Evolutionary conservation across 2,113 vertebrate genomes (phyloP).

Genomic region (Gavia stellata): DNA sequence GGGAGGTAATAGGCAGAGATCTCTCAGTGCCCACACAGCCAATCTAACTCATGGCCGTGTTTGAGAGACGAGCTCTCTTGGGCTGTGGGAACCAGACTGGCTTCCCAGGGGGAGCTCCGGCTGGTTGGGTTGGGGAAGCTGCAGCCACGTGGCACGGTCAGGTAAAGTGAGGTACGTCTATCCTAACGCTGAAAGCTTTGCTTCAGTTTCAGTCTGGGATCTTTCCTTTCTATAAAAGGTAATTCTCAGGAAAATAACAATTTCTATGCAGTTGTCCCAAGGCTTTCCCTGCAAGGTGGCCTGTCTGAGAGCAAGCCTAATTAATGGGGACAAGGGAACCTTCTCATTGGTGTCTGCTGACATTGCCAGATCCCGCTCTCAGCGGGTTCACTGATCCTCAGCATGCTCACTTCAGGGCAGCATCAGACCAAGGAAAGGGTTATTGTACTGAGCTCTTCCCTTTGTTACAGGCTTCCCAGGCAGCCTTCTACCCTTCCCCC

Average conservation of each 20-base stretch:
- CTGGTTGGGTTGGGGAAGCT: background rate
- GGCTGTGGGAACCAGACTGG: background rate
- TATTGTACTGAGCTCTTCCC: background rate
- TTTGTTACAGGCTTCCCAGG: background rate
- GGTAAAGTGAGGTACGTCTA: background rate
- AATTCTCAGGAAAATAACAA: background rate
- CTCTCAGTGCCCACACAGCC: background rate
- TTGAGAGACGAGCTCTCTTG: background rate
- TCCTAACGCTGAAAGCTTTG: background rate
- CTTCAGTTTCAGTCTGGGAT: background rate
- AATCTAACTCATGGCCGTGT: background rate
- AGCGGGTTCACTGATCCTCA: fast-evolving
- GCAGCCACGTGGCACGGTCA: background rate
- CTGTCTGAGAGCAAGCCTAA: background rate
- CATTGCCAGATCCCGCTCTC: fast-evolving
- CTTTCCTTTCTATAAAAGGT: background rate
- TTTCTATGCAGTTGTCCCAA: background rate
- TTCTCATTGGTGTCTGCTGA: background rate
- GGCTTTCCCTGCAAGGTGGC: background rate
- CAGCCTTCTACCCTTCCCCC: background rate
- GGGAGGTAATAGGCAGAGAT: background rate
- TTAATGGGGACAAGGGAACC: background rate
- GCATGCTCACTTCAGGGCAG: background rate
- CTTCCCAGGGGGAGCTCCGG: fast-evolving
- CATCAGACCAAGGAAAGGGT: background rate